These are phyloP conservation scores for Gandaritis pyraliata DNA, from an alignment of 2,888 invertebrate genomes.

Conservation along the genomic window DNA sequence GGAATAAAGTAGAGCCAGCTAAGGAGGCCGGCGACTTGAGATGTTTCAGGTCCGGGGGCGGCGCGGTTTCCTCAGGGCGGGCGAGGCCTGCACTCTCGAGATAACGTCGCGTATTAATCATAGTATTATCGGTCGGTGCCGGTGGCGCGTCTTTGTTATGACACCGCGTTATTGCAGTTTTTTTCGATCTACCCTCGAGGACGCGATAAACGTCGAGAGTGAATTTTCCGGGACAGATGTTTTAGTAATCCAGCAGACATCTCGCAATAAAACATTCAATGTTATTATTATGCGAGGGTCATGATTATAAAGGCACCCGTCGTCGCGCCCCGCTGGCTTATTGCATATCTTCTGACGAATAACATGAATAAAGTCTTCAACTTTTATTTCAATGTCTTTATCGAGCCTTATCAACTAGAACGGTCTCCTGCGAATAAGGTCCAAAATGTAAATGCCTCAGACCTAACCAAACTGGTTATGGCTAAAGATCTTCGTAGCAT, in stretches of 20 bases:
- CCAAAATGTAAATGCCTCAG: conserved; percentile 4
- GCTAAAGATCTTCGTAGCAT: neutral
- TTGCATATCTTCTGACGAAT: conserved; percentile 22
- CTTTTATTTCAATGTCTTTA: conserved; percentile 25
- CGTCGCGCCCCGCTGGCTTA: conserved; percentile 35
- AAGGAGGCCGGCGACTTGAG: conserved; percentile 31
- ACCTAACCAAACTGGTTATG: neutral
- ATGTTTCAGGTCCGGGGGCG: conserved; percentile 41
- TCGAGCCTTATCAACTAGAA: neutral
- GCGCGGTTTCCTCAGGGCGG: conserved; percentile 60
- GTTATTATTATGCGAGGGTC: conserved; percentile 62
- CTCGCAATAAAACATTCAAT: conserved; percentile 72
- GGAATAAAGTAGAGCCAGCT: conserved; percentile 35
- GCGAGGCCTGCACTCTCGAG: conserved; percentile 80
- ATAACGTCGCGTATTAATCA: conserved; percentile 84
- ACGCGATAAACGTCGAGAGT: conserved; percentile 76
- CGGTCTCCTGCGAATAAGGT: neutral
- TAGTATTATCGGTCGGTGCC: conserved; percentile 81
- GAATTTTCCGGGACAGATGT: conserved; percentile 84
- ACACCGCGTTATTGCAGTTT: conserved; percentile 83
- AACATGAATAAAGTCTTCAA: conserved; percentile 27
- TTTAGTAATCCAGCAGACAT: conserved; percentile 72
- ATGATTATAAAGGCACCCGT: conserved; percentile 29
- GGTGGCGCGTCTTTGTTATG: conserved; percentile 81
- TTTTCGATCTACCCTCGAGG: conserved; percentile 79